Evolutionary conservation across 2,113 vertebrate species (phyloP), one percentile per base, ranked within the genome.

Genomic region (Morone chrysops): DNA sequence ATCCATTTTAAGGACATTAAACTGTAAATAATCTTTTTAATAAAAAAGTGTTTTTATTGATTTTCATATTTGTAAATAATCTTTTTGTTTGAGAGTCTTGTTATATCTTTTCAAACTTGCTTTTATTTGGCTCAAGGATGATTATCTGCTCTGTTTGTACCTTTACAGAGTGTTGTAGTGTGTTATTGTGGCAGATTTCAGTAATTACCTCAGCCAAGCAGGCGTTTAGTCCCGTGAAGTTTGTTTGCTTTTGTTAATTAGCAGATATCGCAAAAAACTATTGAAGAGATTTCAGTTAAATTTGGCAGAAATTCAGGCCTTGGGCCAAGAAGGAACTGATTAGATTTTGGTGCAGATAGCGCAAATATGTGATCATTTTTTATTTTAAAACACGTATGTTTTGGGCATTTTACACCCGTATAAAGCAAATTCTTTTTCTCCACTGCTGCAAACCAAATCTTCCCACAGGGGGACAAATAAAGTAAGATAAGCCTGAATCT

Each of bases 201-300:
- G 50, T 88, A 80, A 82, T 78, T 41, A 71, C 36, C 66, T 61
- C 50, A 47, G 56, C 70, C 25, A 57, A 69, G 25, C 31, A 78
- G 53, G 40, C 48, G 69, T 84, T 80, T 43, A 72, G 57, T 59
- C 65, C 57, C 1, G 0, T 22, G 31, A 47, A 78, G 50, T 59
- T 72, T 51, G n/a, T 78, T 81, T 81, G 73, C 70, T 68, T 62
- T 57, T 74, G 57, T 66, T 77, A 72, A 74, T 86, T 76, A 82
- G 70, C 54, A 51, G 17, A 38, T 60, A 66, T 65, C 20, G 43
- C 41, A 63, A 76, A 82, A 80, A 59, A 47, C 45, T 47, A 13
- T 13, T 47, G 11, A 47, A 72, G 54, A 50, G 3, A 70, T 78
- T 83, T 80, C 43, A 59, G 31, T 70, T 2, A 59, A 75, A 70